Evolutionary conservation across 2,797 vertebrate species (phyloP).

Genomic region (Manis javanica): DNA sequence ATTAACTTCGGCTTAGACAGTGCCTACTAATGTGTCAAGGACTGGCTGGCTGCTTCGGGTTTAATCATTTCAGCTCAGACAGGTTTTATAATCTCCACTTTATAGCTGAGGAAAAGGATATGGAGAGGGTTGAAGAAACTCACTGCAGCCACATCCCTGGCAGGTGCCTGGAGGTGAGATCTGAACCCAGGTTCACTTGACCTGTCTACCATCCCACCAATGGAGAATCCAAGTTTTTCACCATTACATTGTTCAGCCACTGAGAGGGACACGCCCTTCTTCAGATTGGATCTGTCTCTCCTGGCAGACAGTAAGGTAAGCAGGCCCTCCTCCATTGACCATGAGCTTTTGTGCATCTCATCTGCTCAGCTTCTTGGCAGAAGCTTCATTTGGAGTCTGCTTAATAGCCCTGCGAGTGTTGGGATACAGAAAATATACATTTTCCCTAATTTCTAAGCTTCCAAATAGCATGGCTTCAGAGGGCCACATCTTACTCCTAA

Average conservation of each 20-base stretch:
- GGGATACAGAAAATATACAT: background rate
- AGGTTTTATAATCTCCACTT: background rate
- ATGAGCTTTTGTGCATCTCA: background rate
- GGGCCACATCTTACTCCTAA: background rate
- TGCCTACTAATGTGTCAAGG: background rate
- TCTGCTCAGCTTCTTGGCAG: background rate
- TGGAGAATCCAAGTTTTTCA: background rate
- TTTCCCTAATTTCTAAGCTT: background rate
- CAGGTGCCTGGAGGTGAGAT: background rate
- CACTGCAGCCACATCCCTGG: accelerated
- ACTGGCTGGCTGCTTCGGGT: background rate
- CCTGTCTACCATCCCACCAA: background rate
- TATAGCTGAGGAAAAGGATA: background rate
- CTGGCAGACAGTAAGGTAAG: background rate
- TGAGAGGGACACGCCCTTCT: background rate
- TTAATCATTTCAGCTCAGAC: background rate
- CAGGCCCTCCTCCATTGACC: background rate
- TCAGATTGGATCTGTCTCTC: accelerated
- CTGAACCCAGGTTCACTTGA: background rate
- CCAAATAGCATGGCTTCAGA: background rate
- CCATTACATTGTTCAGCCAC: no score
- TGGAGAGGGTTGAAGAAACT: background rate
- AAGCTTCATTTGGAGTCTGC: background rate
- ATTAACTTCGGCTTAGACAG: background rate
- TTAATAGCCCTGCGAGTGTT: background rate